These are phyloP conservation scores for Etheostoma nigrum DNA, from an alignment of 2,797 vertebrate genomes.

Conservation along the genomic window DNA sequence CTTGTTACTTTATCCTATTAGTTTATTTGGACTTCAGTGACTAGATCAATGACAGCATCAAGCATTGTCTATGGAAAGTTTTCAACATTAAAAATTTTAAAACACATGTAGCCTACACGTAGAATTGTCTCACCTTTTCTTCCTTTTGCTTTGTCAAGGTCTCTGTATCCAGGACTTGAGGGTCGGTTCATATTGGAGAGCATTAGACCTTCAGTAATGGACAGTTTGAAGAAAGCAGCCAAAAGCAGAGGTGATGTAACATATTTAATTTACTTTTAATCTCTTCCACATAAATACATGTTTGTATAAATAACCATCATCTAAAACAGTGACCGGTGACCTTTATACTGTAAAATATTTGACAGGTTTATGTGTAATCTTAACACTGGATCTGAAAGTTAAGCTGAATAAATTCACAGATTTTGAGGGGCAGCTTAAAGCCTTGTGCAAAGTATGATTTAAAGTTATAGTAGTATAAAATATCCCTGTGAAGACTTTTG, in stretches of 20 bases:
- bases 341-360: slow-evolving; percentile 17
- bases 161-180: slow-evolving; percentile 95
- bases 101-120: background rate
- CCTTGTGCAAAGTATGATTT: background rate
- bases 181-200: slow-evolving; percentile 91
- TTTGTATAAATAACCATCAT: background rate
- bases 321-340: slow-evolving; percentile 1
- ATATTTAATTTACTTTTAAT: slow-evolving; percentile 12
- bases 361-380: background rate
- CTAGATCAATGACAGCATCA: background rate
- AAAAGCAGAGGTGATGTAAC: slow-evolving; percentile 92
- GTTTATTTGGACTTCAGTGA: background rate
- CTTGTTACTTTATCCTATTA: background rate
- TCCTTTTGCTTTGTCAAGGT: slow-evolving; percentile 76
- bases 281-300: background rate
- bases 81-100: background rate
- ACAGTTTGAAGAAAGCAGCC: slow-evolving; percentile 92
- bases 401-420: background rate
- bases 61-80: background rate
- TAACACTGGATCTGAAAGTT: background rate
- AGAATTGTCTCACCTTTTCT: background rate
- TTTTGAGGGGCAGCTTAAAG: background rate
- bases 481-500: slow-evolving; percentile 3
- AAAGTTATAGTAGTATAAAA: background rate
- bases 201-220: slow-evolving; percentile 90